Evolutionary conservation across 2,888 invertebrate genomes (phyloP).

Genomic region (Drosophila engyochracea): DNA sequence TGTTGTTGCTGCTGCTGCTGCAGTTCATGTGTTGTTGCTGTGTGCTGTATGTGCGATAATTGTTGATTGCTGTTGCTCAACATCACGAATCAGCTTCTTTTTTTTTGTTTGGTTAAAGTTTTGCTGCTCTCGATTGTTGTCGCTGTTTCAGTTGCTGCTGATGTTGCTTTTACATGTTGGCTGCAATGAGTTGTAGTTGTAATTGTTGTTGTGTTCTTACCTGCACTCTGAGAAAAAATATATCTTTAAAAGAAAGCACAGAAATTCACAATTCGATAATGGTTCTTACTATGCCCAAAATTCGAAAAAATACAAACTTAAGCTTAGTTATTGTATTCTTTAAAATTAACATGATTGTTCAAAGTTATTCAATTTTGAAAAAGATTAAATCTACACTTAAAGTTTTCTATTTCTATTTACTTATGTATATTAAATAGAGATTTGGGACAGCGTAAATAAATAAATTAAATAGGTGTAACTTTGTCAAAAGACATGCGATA

Average conservation of each 20-base stretch:
- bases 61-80: conserved; percentile 75
- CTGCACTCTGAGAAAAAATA: background rate
- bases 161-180: conserved; percentile 19
- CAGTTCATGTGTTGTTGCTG: conserved; percentile 50
- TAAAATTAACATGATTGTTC: no score
- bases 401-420: no score
- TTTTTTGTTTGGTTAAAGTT: background rate
- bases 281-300: no score
- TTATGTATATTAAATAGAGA: background rate
- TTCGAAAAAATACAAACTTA: no score
- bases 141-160: conserved; percentile 1
- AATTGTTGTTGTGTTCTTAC: background rate
- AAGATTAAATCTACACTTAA: no score
- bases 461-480: no score
- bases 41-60: conserved; percentile 41
- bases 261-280: no score
- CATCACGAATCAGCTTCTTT: conserved; percentile 67
- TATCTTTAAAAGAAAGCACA: background rate
- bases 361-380: no score
- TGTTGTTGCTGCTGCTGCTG: conserved; percentile 56
- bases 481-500: no score
- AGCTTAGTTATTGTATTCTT: no score
- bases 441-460: background rate
- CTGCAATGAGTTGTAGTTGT: conserved; percentile 15
- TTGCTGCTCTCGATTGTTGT: conserved; percentile 2